phyloP scores from a whole-genome alignment of 2,113 vertebrate genomes.

The Neomonachus schauinslandi region DNA sequence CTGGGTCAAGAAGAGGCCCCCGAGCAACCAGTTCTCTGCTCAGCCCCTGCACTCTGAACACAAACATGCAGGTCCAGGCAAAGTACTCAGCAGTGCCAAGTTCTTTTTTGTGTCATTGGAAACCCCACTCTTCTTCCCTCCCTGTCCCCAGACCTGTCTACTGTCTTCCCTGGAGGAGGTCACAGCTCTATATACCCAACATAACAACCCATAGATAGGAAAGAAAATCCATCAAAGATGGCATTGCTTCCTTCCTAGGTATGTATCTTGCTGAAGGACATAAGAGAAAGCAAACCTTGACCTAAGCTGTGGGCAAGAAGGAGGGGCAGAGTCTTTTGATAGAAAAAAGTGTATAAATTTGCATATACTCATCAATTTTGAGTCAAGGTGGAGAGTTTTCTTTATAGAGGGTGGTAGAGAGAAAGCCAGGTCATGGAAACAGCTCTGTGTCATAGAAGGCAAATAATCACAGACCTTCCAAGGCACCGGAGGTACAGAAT shows the following conservation, averaged over 20 bases:
- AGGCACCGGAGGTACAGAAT: not conserved
- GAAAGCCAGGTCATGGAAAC: not conserved
- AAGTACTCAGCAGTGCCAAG: not conserved
- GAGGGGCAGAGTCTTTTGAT: not conserved
- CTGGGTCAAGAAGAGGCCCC: not conserved
- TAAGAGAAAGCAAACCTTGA: slow-evolving; percentile 3
- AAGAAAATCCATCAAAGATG: not conserved
- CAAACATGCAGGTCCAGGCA: not conserved
- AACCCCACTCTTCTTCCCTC: not conserved
- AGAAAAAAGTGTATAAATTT: not conserved
- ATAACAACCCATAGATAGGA: not conserved
- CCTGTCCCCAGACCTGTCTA: not conserved
- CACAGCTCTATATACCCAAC: not conserved
- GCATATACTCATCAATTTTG: not conserved
- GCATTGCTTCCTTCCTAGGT: not conserved
- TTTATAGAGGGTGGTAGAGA: not conserved
- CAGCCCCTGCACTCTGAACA: not conserved
- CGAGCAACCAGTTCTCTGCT: not conserved
- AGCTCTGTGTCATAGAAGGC: not conserved
- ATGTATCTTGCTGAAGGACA: not conserved
- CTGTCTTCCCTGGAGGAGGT: not conserved
- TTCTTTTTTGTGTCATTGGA: not conserved
- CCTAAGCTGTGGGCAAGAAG: slow-evolving; percentile 9
- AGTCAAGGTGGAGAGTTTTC: not conserved
- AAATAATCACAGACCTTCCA: not conserved